Base-by-base conservation (phyloP, 2,113 vertebrate species). In the Varanus komodoensis region DNA sequence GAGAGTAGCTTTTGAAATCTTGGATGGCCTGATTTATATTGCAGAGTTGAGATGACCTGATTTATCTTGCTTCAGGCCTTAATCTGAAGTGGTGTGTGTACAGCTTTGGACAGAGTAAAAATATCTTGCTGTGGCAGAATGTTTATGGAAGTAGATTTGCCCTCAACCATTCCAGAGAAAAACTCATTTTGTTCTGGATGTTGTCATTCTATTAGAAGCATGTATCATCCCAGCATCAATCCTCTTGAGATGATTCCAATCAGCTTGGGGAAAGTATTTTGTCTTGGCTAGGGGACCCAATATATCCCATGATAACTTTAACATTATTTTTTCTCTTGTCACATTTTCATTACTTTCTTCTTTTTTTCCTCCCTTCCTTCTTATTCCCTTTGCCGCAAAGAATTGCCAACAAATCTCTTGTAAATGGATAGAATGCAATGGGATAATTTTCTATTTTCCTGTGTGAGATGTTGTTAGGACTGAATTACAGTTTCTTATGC, bases 401-500 rank as follows among this genome's bases (percentile, higher is more conserved):
- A 87, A 87, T 79, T 23, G 14, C 1, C 34, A 0, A 87, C 78
- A 73, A 67, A 78, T 84, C 48, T 2, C 5, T 94, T 88, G 77
- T 89, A 79, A 54, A 6, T 29, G 12, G 32, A 67, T 29, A 14
- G 25, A 86, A 71, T 86, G 54, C 25, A 86, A 71, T 86, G 54
- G 21, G 34, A 38, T 80, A 4, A 71, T 12, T 32, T 1, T 44
- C 9, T 9, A 23, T 84, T 67, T 17, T 82, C 71, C 14, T 71
- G 12, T 52, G 44, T 61, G 89, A 87, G 71, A 4, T 93, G 1
- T 12, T 91, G 44, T 89, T 69, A 88, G 93, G 89, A 2, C 64
- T 80, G 89, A 94, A 84, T 34, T 1, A 83, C 77, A 87, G 89
- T 89, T 93, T 1, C 2, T 1, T 85, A 54, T 15, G n/a, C 67